These are phyloP conservation scores for Tenthredo distinguenda DNA, from an alignment of 2,888 invertebrate species.

Conservation along the genomic window DNA sequence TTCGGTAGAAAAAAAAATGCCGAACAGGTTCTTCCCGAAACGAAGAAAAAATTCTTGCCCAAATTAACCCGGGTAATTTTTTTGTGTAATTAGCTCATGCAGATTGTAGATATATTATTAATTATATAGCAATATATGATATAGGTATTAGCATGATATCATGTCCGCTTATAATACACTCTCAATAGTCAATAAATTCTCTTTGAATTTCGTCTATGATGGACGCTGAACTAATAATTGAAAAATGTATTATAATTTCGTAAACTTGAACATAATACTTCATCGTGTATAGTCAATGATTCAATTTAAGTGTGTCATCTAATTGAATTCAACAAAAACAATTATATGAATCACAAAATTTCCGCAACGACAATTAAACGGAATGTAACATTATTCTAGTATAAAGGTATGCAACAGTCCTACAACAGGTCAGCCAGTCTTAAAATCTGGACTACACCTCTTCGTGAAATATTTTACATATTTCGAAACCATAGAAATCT, in stretches of 20 bases:
- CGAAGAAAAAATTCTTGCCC: neutral
- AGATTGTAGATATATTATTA: slow-evolving; percentile 33
- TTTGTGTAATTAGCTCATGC: slow-evolving; percentile 14
- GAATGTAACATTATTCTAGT: neutral
- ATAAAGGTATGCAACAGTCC: neutral
- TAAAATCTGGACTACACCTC: neutral
- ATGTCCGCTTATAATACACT: slow-evolving; percentile 10
- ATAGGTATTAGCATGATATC: slow-evolving; percentile 29
- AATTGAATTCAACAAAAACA: neutral
- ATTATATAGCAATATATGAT: slow-evolving; percentile 10
- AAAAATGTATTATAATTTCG: slow-evolving; percentile 1
- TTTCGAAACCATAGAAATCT: neutral
- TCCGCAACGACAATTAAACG: neutral
- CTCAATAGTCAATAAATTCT: neutral
- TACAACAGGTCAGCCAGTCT: neutral
- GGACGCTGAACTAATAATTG: neutral
- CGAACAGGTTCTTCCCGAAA: neutral
- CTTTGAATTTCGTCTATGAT: neutral
- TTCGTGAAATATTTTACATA: too few species aligned
- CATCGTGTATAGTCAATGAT: slow-evolving; percentile 1
- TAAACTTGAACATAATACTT: neutral
- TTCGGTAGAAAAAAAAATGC: neutral
- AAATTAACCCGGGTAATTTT: neutral
- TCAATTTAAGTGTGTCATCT: neutral
- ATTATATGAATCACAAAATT: neutral